Evolutionary conservation across 2,113 vertebrate species (phyloP).

Genomic region (Hemicordylus capensis): DNA sequence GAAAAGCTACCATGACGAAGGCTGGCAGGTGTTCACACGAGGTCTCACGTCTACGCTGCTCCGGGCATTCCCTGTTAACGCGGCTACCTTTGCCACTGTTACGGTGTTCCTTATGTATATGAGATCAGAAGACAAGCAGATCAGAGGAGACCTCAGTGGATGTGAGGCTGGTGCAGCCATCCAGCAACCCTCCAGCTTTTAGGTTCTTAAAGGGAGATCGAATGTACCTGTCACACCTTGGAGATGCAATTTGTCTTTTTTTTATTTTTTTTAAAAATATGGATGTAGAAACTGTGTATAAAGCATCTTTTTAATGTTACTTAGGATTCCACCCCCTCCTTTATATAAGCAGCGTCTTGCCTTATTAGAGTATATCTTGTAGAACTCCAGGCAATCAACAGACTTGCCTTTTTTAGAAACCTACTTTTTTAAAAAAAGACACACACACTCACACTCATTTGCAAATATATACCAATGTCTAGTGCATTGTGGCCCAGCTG

Average conservation of each 20-base stretch:
- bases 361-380: slow-evolving; percentile 30
- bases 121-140: slow-evolving; percentile 69
- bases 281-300: slow-evolving; percentile 34
- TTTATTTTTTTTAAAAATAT: slow-evolving; percentile 25
- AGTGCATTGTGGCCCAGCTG: not conserved
- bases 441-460: not conserved
- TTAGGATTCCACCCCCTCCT: slow-evolving; percentile 48
- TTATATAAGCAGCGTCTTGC: slow-evolving; percentile 45
- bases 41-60: slow-evolving; percentile 95
- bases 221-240: not conserved
- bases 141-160: slow-evolving; percentile 61
- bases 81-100: slow-evolving; percentile 94
- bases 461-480: not conserved
- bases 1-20: slow-evolving; percentile 88
- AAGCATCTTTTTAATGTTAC: slow-evolving; percentile 42
- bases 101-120: slow-evolving; percentile 90
- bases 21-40: slow-evolving; percentile 90
- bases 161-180: slow-evolving; percentile 77
- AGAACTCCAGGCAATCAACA: slow-evolving; percentile 32
- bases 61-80: slow-evolving; percentile 94
- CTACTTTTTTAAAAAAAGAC: not conserved
- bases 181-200: slow-evolving; percentile 86
- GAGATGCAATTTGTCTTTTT: not conserved
- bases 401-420: slow-evolving; percentile 23
- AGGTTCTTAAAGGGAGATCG: slow-evolving; percentile 22